Evolutionary conservation across 2,888 invertebrate genomes (phyloP).

Genomic region (Anarsia innoxiella): DNA sequence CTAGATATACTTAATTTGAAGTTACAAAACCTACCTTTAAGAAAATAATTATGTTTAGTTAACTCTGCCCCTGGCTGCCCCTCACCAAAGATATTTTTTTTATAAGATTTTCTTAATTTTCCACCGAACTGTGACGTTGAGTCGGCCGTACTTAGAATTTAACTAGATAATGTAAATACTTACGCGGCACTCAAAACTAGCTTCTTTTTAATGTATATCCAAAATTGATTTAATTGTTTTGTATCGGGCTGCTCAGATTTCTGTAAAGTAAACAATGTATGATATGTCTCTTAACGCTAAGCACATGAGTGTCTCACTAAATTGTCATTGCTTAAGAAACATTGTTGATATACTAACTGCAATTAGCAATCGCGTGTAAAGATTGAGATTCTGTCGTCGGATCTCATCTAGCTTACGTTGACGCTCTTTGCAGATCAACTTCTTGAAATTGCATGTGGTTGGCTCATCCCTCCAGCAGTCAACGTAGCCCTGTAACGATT

Average conservation of each 20-base stretch:
- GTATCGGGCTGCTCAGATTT: slow-evolving; percentile 61
- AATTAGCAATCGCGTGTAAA: slow-evolving; percentile 48
- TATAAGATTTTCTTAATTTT: too few relatives aligned
- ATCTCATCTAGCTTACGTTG: slow-evolving; percentile 45
- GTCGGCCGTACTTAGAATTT: too few relatives aligned
- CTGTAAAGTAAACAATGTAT: too few relatives aligned
- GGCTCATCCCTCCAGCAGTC: slow-evolving; percentile 55
- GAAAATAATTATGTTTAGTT: too few relatives aligned
- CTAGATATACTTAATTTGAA: too few relatives aligned
- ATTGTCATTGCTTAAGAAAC: too few relatives aligned
- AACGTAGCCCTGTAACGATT: slow-evolving; percentile 54
- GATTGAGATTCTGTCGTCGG: slow-evolving; percentile 41
- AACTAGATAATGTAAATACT: slow-evolving; percentile 35
- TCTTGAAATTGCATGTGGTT: slow-evolving; percentile 37
- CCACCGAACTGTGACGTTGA: too few relatives aligned
- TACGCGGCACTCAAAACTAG: slow-evolving; percentile 63
- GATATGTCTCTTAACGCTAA: too few relatives aligned
- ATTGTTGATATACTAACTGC: slow-evolving; percentile 48
- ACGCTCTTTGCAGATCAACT: slow-evolving; percentile 47
- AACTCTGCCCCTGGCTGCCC: too few relatives aligned
- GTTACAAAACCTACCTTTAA: too few relatives aligned
- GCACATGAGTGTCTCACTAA: too few relatives aligned
- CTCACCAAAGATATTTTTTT: too few relatives aligned
- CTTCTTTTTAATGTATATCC: slow-evolving; percentile 61
- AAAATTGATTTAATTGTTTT: slow-evolving; percentile 48